These are phyloP conservation scores for Urocitellus parryii DNA, from an alignment of 2,113 vertebrate genomes.

Conservation along the genomic window DNA sequence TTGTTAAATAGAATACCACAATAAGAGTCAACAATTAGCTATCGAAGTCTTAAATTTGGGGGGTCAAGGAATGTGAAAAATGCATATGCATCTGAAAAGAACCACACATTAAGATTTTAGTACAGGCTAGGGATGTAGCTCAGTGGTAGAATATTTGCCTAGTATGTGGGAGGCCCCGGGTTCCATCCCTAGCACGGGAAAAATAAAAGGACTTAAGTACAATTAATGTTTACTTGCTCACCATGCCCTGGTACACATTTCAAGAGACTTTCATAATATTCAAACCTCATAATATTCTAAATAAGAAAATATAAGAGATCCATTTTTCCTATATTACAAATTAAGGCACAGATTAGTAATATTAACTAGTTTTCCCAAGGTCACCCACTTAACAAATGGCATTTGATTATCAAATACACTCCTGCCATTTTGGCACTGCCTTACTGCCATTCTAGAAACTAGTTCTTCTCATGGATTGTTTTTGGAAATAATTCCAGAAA, in stretches of 20 bases:
- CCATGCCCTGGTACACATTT: not conserved
- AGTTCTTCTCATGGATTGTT: not conserved
- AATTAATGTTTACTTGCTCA: not conserved
- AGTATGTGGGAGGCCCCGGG: not conserved
- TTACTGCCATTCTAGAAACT: not conserved
- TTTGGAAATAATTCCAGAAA: conserved; percentile 32
- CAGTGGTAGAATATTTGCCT: not conserved
- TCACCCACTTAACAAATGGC: not conserved
- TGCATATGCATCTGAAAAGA: not conserved
- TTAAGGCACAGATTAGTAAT: not conserved
- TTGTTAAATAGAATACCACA: not conserved
- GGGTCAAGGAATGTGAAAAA: conserved; percentile 14
- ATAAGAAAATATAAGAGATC: not conserved
- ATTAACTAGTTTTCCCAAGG: not conserved
- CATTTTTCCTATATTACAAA: not conserved
- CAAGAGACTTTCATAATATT: not conserved
- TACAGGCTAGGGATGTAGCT: not conserved
- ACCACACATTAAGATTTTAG: not conserved
- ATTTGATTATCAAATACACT: not conserved
- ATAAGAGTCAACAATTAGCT: not conserved
- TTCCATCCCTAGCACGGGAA: not conserved
- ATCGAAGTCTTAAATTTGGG: conserved; percentile 9
- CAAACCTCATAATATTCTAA: not conserved
- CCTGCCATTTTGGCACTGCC: not conserved
- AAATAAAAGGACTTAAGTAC: not conserved